A percentile compares a stretch with the other conserved stretches of the same genome.
phyloP scores from a whole-genome alignment of 2,797 vertebrate species.

The Picus viridis region DNA sequence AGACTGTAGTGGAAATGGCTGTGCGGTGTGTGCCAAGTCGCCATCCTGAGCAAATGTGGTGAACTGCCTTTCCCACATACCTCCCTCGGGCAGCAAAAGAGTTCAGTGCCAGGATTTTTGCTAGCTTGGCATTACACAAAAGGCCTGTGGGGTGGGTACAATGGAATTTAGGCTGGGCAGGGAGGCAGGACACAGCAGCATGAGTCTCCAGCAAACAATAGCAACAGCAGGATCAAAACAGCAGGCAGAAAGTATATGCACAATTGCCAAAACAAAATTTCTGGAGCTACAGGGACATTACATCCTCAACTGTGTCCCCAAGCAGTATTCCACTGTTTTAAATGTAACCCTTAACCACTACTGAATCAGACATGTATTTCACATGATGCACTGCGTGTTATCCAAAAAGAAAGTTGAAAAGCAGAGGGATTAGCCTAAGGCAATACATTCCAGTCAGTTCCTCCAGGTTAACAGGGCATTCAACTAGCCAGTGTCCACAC shows the following conservation, averaged over 20 bases:
- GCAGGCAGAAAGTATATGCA: slow-evolving; percentile 39
- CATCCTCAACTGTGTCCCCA: not conserved
- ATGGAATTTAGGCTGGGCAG: slow-evolving; percentile 65
- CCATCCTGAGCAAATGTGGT: not conserved
- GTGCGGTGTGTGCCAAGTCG: not conserved
- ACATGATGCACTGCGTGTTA: not conserved
- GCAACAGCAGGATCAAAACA: slow-evolving; percentile 68
- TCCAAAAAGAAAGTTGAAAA: slow-evolving; percentile 35
- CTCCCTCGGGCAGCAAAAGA: slow-evolving; percentile 48
- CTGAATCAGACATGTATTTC: not conserved
- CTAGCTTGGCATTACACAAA: slow-evolving; percentile 66
- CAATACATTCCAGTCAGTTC: not conserved
- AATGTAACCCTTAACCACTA: not conserved
- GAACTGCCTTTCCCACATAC: slow-evolving; percentile 68
- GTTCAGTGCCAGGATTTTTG: slow-evolving; percentile 54
- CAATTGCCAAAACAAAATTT: slow-evolving; percentile 43
- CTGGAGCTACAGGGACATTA: not conserved
- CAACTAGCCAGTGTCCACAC: not conserved
- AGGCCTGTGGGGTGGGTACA: slow-evolving; percentile 52
- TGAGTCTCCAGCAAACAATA: slow-evolving; percentile 68
- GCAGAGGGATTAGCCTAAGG: slow-evolving; percentile 7
- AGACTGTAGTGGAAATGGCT: slow-evolving; percentile 25
- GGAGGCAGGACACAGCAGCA: slow-evolving; percentile 46
- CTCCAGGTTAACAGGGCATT: not conserved
- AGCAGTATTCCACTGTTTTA: not conserved